Evolutionary conservation across 2,797 vertebrate genomes (phyloP), one percentile per base, ranked within the genome.

Genomic region (Channallabes apus): DNA sequence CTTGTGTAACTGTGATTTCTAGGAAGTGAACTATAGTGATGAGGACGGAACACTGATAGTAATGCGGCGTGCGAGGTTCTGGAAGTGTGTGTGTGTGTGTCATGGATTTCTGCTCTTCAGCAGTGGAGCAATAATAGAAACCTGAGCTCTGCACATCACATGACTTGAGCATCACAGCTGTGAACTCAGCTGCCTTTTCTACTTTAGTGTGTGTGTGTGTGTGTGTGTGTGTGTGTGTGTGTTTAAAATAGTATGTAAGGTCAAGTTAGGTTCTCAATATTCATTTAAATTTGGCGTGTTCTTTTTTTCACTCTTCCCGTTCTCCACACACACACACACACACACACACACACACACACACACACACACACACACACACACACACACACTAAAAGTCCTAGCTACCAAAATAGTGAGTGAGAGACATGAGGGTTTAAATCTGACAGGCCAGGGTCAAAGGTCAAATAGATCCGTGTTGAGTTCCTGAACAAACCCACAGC

Each of bases 71-170:
- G 24, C 1, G 24, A 75, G 46, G 24, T 3, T 75, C 41, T n/a
- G 41, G 20, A 72, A 72, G 67, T 69, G 67, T 69, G 38, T 51
- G 38, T 73, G 27, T 24, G 59, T 75, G 82, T 83, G 46, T 56
- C 54, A 75, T 15, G n/a, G 46, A 75, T 54, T 75, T 84, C 18
- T 86, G 27, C 77, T 88, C 86, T 89, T 88, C 87, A 90, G 67
- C 85, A 85, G 62, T 87, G n/a, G 22, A 88, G 80, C 89, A 91
- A 90, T 89, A 91, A 91, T 89, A 91, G 91, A 61, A 86, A 85
- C 82, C 68, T 81, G 87, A 93, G 89, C 86, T 84, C 65, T n/a
- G 46, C 75, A 20, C 84, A 87, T 91, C 91, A 92, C 88, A 90
- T 83, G 85, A 65, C 65, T 77, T 75, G 24, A 86, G 88, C 81